A percentile compares a stretch with the other conserved stretches of the same genome.
These are phyloP conservation scores for Creontiades dilutus DNA, from an alignment of 2,888 invertebrate species.

Conservation along the genomic window DNA sequence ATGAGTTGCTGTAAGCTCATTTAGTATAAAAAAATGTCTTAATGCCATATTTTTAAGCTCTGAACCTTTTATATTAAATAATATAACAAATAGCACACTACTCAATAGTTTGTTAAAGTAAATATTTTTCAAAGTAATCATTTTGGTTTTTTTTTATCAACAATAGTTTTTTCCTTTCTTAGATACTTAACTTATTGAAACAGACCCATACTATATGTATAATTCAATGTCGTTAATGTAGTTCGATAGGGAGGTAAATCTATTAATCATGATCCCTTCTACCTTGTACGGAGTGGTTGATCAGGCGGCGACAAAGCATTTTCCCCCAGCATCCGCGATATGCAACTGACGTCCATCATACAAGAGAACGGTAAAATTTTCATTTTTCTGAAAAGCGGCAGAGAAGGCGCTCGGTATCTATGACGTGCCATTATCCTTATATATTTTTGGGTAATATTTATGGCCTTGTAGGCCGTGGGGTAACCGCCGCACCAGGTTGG, in stretches of 20 bases:
- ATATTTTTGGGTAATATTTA: too few species aligned
- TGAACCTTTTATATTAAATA: too few species aligned
- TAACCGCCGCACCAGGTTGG: too few species aligned
- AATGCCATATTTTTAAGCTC: too few species aligned
- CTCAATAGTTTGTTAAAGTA: too few species aligned
- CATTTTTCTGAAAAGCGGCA: background rate
- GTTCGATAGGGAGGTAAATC: background rate
- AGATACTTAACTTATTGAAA: background rate
- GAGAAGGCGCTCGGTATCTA: background rate
- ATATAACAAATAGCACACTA: too few species aligned
- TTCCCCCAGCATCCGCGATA: background rate
- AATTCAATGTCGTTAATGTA: background rate
- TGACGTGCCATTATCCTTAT: background rate
- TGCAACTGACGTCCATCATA: slow-evolving; percentile 4
- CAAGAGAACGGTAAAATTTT: background rate
- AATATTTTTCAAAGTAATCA: too few species aligned
- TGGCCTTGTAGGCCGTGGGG: too few species aligned
- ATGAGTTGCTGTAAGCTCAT: too few species aligned
- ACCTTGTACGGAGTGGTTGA: background rate
- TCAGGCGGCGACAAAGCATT: background rate
- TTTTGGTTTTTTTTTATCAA: too few species aligned
- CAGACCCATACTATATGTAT: background rate
- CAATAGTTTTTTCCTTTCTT: too few species aligned
- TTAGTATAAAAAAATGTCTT: too few species aligned
- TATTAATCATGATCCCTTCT: background rate